Base-by-base conservation (phyloP, 2,113 vertebrate genomes). In the Bostrychus sinensis region DNA sequence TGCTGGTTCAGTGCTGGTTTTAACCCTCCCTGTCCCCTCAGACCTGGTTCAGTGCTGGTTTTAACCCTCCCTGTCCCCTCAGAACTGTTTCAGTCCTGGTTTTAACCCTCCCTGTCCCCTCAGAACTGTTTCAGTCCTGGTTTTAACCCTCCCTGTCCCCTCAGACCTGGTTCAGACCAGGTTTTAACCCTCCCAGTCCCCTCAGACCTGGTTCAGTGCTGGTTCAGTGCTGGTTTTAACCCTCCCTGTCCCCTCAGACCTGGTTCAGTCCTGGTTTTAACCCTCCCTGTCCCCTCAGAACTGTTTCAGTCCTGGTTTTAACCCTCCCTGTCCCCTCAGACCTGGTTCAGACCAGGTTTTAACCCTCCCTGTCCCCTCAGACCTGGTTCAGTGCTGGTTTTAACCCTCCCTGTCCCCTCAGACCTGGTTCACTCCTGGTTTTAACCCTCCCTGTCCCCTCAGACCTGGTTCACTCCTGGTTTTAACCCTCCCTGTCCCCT, bases 101-200 rank as follows among this genome's bases (percentile, higher is more conserved):
- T 9, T 9, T 45, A 10, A 22, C 10, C 16, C n/a, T n/a, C n/a
- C 5, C 7, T 39, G 4, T 45, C 3, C 20, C 25, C 70, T 42
- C 88, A 99, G 97, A 96, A 88, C 88, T 98, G 41, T n/a, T n/a
- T n/a, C n/a, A n/a, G 42, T 5, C 42, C 42, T 45, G 42, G 10
- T 45, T 45, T 45, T n/a, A n/a, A n/a, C n/a, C n/a, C n/a, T n/a
- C n/a, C n/a, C n/a, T n/a, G n/a, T n/a, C n/a, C n/a, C n/a, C n/a
- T n/a, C n/a, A n/a, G n/a, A n/a, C n/a, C n/a, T n/a, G 5, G 2
- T 20, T 8, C 20, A 17, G 41, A 2, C 42, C 42, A 3, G 8
- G 6, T 43, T 20, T 20, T n/a, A n/a, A n/a, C n/a, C n/a, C n/a
- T n/a, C n/a, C n/a, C n/a, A n/a, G n/a, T n/a, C n/a, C n/a, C n/a